phyloP scores from a whole-genome alignment of 2,888 invertebrate species.

The Palloptera scutellata region DNA sequence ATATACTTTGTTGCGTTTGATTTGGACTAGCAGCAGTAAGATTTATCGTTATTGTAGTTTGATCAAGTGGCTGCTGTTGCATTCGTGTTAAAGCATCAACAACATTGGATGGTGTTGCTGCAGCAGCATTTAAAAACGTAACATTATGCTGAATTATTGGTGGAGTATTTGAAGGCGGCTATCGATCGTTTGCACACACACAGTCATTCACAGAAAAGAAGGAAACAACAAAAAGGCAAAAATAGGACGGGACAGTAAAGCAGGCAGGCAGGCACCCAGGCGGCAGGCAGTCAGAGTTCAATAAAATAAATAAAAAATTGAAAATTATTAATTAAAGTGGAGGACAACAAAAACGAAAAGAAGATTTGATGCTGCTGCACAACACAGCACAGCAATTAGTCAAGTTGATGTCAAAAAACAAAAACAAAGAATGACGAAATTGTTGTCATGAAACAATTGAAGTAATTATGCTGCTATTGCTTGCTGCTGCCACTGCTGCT shows the following conservation, averaged over 20 bases:
- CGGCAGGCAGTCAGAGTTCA: too few species aligned
- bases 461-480: too few species aligned
- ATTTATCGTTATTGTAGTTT: conserved; percentile 1
- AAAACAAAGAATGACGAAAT: too few species aligned
- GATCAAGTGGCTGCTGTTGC: conserved; percentile 1
- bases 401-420: too few species aligned
- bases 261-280: too few species aligned
- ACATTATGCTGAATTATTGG: not conserved
- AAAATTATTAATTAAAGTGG: not conserved
- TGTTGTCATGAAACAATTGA: too few species aligned
- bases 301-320: not conserved
- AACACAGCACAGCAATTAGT: too few species aligned
- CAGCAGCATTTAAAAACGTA: conserved; percentile 4
- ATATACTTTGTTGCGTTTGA: conserved; percentile 13
- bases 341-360: too few species aligned
- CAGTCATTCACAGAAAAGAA: not conserved
- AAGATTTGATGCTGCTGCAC: too few species aligned
- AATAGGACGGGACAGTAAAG: not conserved
- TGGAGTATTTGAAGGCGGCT: not conserved
- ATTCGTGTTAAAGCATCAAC: not conserved
- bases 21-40: conserved; percentile 4
- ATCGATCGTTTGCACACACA: not conserved
- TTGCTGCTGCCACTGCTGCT: too few species aligned
- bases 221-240: not conserved
- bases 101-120: conserved; percentile 8